These are phyloP conservation scores for Ibidorhyncha struthersii DNA, from an alignment of 2,113 vertebrate genomes.

Conservation along the genomic window DNA sequence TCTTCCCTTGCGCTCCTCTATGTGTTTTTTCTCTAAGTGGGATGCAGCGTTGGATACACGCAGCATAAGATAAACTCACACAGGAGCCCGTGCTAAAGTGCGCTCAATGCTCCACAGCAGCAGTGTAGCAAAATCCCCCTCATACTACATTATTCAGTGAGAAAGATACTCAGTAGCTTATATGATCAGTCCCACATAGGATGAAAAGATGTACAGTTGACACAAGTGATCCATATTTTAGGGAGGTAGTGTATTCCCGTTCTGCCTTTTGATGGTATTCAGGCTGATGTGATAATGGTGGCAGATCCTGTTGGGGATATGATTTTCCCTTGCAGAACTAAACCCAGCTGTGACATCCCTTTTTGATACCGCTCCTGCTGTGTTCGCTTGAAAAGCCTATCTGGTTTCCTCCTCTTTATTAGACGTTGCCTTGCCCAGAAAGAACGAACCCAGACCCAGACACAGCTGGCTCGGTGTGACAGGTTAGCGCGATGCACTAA, in stretches of 20 bases:
- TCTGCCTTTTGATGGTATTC: neutral
- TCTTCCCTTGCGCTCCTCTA: neutral
- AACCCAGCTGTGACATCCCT: neutral
- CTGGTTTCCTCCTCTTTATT: neutral
- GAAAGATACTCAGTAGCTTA: neutral
- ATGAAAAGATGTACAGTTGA: neutral
- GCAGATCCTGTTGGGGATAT: neutral
- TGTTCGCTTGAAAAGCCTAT: neutral
- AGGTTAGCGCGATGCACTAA: neutral
- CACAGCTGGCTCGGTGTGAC: neutral
- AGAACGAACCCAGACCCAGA: neutral
- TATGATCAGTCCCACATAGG: neutral
- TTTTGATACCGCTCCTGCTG: neutral
- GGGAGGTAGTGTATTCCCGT: neutral
- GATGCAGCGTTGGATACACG: neutral
- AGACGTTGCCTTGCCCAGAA: neutral
- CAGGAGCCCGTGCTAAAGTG: neutral
- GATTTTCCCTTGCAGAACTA: neutral
- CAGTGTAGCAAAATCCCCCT: neutral
- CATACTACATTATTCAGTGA: rapidly evolving
- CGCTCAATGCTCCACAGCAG: neutral
- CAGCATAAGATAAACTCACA: neutral
- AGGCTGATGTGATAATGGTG: neutral
- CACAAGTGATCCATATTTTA: neutral
- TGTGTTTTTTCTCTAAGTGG: neutral